phyloP scores from a whole-genome alignment of 2,888 invertebrate genomes.

The Microctonus hyperodae region DNA sequence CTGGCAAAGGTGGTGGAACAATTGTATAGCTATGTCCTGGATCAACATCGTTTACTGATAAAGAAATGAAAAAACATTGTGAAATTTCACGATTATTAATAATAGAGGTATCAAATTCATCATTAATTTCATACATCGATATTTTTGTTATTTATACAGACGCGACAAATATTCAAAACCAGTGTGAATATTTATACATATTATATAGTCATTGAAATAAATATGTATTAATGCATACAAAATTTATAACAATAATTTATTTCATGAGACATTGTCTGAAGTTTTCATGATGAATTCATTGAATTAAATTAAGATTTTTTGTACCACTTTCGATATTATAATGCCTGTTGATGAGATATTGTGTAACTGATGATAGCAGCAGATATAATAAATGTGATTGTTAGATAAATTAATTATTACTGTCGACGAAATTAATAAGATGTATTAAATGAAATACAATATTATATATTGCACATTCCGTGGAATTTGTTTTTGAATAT shows the following conservation, averaged over 20 bases:
- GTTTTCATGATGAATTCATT: background rate
- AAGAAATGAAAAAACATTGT: constrained; percentile 35
- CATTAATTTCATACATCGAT: constrained; percentile 35
- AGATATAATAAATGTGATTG: constrained; percentile 2
- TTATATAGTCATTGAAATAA: background rate
- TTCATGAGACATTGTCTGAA: constrained; percentile 8
- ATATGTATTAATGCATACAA: constrained; percentile 33
- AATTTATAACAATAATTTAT: constrained; percentile 25
- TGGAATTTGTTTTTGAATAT: background rate
- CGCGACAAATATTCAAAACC: constrained; percentile 45
- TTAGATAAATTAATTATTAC: background rate
- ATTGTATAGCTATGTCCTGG: constrained; percentile 55
- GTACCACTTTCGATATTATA: constrained; percentile 18
- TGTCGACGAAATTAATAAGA: background rate
- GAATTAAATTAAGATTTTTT: background rate
- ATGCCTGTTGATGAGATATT: constrained; percentile 25
- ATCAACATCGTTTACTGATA: constrained; percentile 32
- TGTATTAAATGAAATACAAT: background rate
- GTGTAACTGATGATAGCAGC: constrained; percentile 1
- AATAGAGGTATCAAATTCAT: constrained; percentile 40
- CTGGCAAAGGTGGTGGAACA: constrained; percentile 56
- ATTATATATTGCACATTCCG: background rate
- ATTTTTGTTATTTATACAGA: constrained; percentile 47
- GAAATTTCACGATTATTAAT: constrained; percentile 35
- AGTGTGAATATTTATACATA: constrained; percentile 34